Conservation (phyloP, 2,888 invertebrate genomes). For the Chrysolina americana region DNA sequence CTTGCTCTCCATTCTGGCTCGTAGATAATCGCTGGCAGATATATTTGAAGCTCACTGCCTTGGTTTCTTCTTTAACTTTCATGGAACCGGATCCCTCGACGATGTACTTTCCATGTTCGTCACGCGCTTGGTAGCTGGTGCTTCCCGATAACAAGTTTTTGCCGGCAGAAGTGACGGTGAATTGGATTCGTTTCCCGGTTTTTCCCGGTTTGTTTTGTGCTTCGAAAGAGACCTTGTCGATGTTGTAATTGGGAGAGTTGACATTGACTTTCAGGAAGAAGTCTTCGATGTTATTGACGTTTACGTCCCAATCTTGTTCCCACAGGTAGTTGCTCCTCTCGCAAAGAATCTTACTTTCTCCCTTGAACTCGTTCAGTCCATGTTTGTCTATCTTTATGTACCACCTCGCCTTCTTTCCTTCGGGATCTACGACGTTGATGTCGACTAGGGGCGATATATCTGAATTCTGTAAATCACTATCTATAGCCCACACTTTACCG, state of each 20-base stretch:
- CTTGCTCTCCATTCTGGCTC: conserved; percentile 78
- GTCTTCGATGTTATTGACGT: conserved; percentile 76
- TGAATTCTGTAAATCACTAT: conserved; percentile 72
- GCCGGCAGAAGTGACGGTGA: conserved; percentile 76
- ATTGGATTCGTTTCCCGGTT: conserved; percentile 75
- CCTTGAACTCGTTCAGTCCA: conserved; percentile 74
- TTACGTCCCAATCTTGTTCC: conserved; percentile 73
- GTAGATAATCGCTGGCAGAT: conserved; percentile 74
- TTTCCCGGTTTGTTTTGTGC: conserved; percentile 75
- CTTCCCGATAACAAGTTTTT: conserved; percentile 81
- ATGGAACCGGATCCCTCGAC: conserved; percentile 84
- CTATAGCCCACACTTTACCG: conserved; percentile 74
- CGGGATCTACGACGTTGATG: conserved; percentile 73
- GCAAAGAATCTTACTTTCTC: conserved; percentile 69
- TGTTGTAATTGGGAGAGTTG: conserved; percentile 76
- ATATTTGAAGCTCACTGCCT: conserved; percentile 82
- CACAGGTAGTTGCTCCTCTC: conserved; percentile 69
- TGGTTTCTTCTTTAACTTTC: conserved; percentile 78
- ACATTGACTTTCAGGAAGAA: conserved; percentile 75
- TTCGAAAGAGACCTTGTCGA: conserved; percentile 78
- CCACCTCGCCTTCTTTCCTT: conserved; percentile 66
- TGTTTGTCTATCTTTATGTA: conserved; percentile 69
- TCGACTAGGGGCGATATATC: conserved; percentile 74
- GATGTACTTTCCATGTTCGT: conserved; percentile 80
- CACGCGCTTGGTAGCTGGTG: conserved; percentile 79